Evolutionary conservation across 2,888 invertebrate genomes (phyloP), one percentile per base, ranked within the genome.

Genomic region (Heteromyza rotundicornis): DNA sequence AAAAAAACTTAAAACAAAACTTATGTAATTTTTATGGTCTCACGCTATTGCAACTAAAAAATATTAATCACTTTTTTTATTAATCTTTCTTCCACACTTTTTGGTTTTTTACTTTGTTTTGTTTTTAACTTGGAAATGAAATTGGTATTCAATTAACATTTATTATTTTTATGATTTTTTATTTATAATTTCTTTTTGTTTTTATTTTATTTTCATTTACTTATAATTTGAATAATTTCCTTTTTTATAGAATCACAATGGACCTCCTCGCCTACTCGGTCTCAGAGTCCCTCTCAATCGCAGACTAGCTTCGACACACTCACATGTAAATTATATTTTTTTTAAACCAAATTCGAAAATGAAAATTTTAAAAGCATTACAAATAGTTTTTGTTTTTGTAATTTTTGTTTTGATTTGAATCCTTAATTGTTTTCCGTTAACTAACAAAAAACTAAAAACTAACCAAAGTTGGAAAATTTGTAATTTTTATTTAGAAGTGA

Each of bases 271-370:
- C 84, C 84, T 70, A 82, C 84, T 76, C 78, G 84, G 82, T 84
- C 84, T 75, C 84, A 82, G 80, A 84, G 84, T 80, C 84, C 84
- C 67, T 77, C 84, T 77, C 84, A 84, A 80, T 80, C 83, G 81
- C 84, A 84, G 84, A 84, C 84, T 81, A 84, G 82, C 84, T 84
- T 84, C 83, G 84, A 84, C 75, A 82, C 84, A 79, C 82, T 83
- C 76, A 84, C 84, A 84, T 84, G 84, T 84, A 84, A 84, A 83
- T 79, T 81, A 74, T 73, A 73, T 67, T 72, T 68, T 68, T 66
- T 24, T 51, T n/a, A 59, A 71, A 68, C 60, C 62, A 56, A 58
- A 59, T 53, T 27, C 7, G 19, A 65, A 67, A 65, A 71, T 62
- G 66, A 60, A 65, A 70, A 66, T 68, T 50, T 56, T 58, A n/a